Base-by-base conservation (phyloP, 2,888 invertebrate species). In the Euplagia quadripunctaria region DNA sequence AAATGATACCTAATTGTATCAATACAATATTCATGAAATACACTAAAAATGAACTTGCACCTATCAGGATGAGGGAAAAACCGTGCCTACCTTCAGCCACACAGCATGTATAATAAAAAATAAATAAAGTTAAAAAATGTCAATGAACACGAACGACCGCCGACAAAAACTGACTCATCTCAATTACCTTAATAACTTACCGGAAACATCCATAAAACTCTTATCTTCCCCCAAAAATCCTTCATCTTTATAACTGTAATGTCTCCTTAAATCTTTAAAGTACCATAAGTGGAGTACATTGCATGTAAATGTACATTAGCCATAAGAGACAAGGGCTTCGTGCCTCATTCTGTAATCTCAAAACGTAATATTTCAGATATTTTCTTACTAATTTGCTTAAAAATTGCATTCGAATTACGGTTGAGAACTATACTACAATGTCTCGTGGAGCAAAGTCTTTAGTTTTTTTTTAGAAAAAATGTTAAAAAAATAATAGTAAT, bases 251-350 rank as follows among this genome's bases (percentile, higher is more conserved):
- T 71, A 74, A 65, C 68, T 71, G 42, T 73, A 80, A 83, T 68
- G 74, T 79, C 68, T 49, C 77, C 71, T 82, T 82, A 81, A 86
- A 81, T 80, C 82, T 80, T 72, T 77, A 65, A 75, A 80, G 77
- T 71, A 79, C 82, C 82, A 80, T 85, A 82, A 81, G 80, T 79
- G 81, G 75, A 75, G 75, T 74, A 76, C 76, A 84, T 84, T 74
- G 76, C 76, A 84, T 84, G 85, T 85, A 83, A 84, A 86, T 86
- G 76, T 77, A 69, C 66, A 71, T 70, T 78, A 81, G 67, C 4
- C 20, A 63, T 49, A 49, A 41, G 8, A 9, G 51, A 64, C 51
- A 70, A 64, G 42, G 58, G 20, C 14, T 43, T 58, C 58, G 43
- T 12, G n/a, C 1, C 14, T 11, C 20, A 0, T 68, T 68, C n/a